These are phyloP conservation scores for Zaprionus tsacasi DNA, from an alignment of 1,140 invertebrate genomes.

Conservation along the genomic window DNA sequence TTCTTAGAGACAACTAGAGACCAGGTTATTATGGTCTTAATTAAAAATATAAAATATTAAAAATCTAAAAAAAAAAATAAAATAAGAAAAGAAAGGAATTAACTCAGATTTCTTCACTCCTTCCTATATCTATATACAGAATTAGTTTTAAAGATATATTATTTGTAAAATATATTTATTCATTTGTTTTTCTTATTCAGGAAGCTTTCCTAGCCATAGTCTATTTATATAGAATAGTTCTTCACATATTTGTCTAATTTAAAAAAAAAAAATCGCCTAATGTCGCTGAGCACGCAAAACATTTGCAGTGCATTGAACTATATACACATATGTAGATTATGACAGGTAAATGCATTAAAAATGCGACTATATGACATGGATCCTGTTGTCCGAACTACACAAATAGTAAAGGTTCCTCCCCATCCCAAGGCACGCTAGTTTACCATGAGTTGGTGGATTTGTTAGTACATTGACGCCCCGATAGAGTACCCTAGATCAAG, in stretches of 20 bases:
- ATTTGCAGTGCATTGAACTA: constrained; percentile 59
- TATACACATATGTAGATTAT: constrained; percentile 40
- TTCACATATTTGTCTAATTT: constrained; percentile 10
- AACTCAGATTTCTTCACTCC: too few species aligned
- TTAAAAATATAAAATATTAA: too few species aligned
- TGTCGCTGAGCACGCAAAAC: constrained; percentile 55
- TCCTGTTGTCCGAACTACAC: neutral
- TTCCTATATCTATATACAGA: too few species aligned
- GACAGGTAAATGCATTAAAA: constrained; percentile 56
- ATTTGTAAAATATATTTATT: too few species aligned
- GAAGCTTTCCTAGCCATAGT: neutral
- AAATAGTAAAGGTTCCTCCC: neutral
- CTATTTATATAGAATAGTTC: neutral
- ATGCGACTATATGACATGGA: constrained; percentile 32
- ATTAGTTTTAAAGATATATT: too few species aligned
- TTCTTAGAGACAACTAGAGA: too few species aligned
- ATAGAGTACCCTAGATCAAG: constrained; percentile 54
- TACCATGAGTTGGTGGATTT: neutral
- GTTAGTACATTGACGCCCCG: constrained; percentile 23
- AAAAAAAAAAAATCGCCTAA: constrained; percentile 46
- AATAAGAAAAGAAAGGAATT: too few species aligned
- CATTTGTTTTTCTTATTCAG: too few species aligned
- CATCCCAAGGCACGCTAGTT: neutral
- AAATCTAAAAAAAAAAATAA: too few species aligned
- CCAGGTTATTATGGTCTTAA: too few species aligned